Evolutionary conservation across 1,140 invertebrate species (phyloP).

Genomic region (Nylanderia fulva): DNA sequence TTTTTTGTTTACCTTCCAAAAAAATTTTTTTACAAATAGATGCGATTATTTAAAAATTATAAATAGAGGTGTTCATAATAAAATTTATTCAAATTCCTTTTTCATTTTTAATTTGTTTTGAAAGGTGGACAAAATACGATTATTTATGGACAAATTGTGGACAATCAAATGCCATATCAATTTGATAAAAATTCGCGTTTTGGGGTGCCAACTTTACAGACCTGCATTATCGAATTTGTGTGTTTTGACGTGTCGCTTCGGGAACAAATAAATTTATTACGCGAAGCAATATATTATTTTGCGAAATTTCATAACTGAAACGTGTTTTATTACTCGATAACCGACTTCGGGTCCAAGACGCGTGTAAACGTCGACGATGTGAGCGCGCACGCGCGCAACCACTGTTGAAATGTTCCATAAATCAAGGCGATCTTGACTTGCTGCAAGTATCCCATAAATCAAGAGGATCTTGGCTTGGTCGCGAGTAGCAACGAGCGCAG

Average conservation of each 20-base stretch:
- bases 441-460: constrained; percentile 55
- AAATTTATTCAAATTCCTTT: too few relatives aligned
- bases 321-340: constrained; percentile 58
- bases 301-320: constrained; percentile 39
- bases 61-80: too few relatives aligned
- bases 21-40: too few relatives aligned
- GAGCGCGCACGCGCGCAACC: not conserved
- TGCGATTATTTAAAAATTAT: too few relatives aligned
- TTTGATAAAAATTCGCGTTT: too few relatives aligned
- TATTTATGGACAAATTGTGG: too few relatives aligned
- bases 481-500: constrained; percentile 1
- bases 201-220: too few relatives aligned
- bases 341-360: constrained; percentile 15
- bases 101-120: too few relatives aligned
- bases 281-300: constrained; percentile 7
- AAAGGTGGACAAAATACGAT: too few relatives aligned
- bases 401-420: constrained; percentile 47
- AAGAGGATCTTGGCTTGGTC: constrained; percentile 38
- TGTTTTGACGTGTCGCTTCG: not conserved
- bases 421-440: constrained; percentile 52
- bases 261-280: not conserved
- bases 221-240: constrained; percentile 9
- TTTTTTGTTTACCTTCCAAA: too few relatives aligned
- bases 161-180: too few relatives aligned
- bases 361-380: constrained; percentile 29